A percentile compares a stretch with the other conserved stretches of the same genome.
These are phyloP conservation scores for Tetramorium alpestre DNA, from an alignment of 1,140 invertebrate species.

Conservation along the genomic window DNA sequence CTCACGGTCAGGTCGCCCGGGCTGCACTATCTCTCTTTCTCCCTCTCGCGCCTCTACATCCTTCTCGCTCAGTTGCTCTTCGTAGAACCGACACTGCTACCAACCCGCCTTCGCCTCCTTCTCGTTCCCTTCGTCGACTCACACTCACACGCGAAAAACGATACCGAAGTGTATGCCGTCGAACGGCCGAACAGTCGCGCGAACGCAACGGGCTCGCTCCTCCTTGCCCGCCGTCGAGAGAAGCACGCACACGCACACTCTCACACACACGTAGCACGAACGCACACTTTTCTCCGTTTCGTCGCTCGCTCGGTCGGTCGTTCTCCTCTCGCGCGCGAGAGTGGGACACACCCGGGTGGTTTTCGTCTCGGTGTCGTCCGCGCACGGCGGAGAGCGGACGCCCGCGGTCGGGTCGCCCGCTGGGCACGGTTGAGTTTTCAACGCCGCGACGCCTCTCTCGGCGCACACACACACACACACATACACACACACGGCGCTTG, in stretches of 20 bases:
- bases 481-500: not conserved
- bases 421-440: not conserved
- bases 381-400: constrained; percentile 2
- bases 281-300: constrained; percentile 54
- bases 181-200: constrained; percentile 32
- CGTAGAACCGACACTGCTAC: constrained; percentile 40
- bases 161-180: not conserved
- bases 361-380: constrained; percentile 54
- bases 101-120: not conserved
- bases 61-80: constrained; percentile 10
- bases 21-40: constrained; percentile 36
- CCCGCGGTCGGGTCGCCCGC: not conserved
- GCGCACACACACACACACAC: too few species aligned
- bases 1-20: constrained; percentile 48
- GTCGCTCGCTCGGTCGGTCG: constrained; percentile 59
- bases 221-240: constrained; percentile 14
- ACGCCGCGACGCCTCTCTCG: not conserved
- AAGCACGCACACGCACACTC: constrained; percentile 24
- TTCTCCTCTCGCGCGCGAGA: constrained; percentile 68
- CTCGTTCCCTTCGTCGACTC: constrained; percentile 2
- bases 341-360: constrained; percentile 60
- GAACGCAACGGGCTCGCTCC: constrained; percentile 22
- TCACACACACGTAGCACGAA: not conserved
- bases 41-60: constrained; percentile 21
- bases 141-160: constrained; percentile 48